phyloP scores from a whole-genome alignment of 2,113 vertebrate genomes.

The Ceyx melanurus region DNA sequence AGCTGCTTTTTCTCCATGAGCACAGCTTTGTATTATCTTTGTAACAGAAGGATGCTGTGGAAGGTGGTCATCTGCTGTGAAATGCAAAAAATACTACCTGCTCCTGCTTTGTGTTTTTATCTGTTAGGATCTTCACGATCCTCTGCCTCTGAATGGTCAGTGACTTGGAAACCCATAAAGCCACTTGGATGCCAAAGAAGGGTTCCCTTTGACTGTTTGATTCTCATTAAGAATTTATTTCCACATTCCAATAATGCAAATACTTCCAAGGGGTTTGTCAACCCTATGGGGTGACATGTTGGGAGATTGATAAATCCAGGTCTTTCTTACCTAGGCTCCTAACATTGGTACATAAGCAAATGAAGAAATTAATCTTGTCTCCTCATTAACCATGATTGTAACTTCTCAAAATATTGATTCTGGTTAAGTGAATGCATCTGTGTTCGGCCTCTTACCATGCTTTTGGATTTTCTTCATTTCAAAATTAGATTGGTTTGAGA shows the following conservation, averaged over 20 bases:
- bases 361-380: neutral
- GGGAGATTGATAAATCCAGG: neutral
- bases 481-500: neutral
- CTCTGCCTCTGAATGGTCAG: neutral
- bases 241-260: neutral
- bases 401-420: neutral
- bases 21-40: fast-evolving
- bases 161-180: neutral
- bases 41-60: neutral
- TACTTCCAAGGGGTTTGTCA: neutral
- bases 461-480: neutral
- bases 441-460: neutral
- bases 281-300: neutral
- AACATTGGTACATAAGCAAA: neutral
- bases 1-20: neutral
- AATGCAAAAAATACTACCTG: neutral
- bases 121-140: neutral
- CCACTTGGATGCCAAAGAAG: neutral
- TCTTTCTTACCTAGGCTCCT: neutral
- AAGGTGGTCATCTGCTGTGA: neutral
- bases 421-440: neutral
- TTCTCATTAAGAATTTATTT: neutral
- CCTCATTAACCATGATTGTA: neutral
- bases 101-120: neutral
- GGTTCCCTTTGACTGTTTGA: neutral